These are phyloP conservation scores for Spisula solida DNA, from an alignment of 2,888 invertebrate species.

Conservation along the genomic window DNA sequence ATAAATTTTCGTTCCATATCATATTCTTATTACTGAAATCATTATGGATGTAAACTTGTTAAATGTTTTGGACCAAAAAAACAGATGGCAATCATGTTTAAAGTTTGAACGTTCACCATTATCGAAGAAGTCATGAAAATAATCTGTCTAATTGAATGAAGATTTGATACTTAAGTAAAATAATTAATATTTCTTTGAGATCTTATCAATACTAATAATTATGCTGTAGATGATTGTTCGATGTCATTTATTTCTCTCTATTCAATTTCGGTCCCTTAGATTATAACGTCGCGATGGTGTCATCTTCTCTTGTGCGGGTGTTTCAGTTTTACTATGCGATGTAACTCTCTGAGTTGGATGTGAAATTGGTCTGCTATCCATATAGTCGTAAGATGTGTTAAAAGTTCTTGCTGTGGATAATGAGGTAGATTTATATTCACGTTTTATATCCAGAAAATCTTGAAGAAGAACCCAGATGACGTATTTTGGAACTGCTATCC, in stretches of 20 bases:
- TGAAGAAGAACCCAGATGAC: slow-evolving; percentile 29
- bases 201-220: not conserved
- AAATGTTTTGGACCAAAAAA: no score
- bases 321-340: not conserved
- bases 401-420: not conserved
- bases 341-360: not conserved
- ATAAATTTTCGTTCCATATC: no score
- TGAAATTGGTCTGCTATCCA: not conserved
- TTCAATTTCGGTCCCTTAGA: not conserved
- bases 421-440: not conserved
- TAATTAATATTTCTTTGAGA: not conserved
- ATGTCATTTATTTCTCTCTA: not conserved
- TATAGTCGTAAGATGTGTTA: not conserved
- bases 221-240: not conserved
- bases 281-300: not conserved
- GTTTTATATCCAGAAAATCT: slow-evolving; percentile 41
- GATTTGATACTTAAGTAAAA: no score
- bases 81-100: no score
- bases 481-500: slow-evolving; percentile 46
- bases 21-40: no score
- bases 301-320: not conserved
- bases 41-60: no score
- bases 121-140: no score
- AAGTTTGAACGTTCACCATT: no score
- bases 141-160: no score